A percentile compares a stretch with the other conserved stretches of the same genome.
Evolutionary conservation across 2,113 vertebrate species (phyloP).

Genomic region (Phalacrocorax brasilianus): DNA sequence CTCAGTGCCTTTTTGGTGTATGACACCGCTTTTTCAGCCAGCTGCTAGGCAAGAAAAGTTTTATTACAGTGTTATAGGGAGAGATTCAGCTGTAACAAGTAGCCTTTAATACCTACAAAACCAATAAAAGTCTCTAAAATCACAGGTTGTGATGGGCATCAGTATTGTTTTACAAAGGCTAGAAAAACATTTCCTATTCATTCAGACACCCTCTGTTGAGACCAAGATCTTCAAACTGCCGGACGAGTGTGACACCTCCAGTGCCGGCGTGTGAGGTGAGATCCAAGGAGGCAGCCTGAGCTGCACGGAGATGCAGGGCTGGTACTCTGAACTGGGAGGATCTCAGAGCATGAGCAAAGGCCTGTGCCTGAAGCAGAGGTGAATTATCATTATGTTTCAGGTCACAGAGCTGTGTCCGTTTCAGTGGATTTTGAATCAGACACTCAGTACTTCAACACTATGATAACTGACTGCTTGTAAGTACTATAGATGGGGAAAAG

Average conservation of each 20-base stretch:
- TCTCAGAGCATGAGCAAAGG: neutral
- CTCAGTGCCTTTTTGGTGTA: neutral
- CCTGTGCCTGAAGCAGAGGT: neutral
- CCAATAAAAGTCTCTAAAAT: neutral
- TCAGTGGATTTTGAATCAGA: neutral
- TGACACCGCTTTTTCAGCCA: neutral
- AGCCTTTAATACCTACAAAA: neutral
- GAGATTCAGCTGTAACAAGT: neutral
- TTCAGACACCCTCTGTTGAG: neutral
- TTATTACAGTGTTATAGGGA: neutral
- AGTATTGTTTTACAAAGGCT: neutral
- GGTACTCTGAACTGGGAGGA: neutral
- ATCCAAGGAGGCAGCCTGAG: neutral
- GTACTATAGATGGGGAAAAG: neutral
- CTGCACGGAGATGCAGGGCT: neutral
- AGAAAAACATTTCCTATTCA: neutral
- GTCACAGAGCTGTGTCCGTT: neutral
- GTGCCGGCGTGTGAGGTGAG: neutral
- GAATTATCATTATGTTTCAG: neutral
- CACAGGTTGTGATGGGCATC: neutral
- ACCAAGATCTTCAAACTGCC: neutral
- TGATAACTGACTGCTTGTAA: neutral
- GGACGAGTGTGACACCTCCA: neutral
- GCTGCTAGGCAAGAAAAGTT: neutral
- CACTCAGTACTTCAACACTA: neutral